Percentiles rank a stretch among this genome's conserved stretches.
Conservation (phyloP, 2,797 vertebrate genomes). For the Sciurus carolinensis region DNA sequence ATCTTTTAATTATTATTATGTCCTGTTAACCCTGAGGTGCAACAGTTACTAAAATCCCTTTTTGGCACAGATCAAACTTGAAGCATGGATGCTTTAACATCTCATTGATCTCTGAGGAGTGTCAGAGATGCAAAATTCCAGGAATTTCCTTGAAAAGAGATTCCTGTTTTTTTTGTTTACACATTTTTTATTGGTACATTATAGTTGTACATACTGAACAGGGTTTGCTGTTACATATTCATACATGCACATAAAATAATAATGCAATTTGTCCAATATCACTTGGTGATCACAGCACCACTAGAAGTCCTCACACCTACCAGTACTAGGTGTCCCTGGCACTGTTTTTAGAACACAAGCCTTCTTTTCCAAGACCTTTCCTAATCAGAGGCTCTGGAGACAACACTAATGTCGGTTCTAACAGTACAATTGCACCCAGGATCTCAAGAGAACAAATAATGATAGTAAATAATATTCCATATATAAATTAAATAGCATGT, state of each 20-base stretch:
- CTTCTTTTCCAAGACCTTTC: slow-evolving; percentile 18
- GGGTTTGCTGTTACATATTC: too few relatives aligned
- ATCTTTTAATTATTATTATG: not conserved
- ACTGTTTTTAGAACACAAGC: slow-evolving; percentile 52
- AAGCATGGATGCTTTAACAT: not conserved
- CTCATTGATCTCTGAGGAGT: not conserved
- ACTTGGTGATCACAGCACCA: not conserved
- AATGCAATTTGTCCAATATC: too few relatives aligned
- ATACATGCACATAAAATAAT: too few relatives aligned
- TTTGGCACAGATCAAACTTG: slow-evolving; percentile 17
- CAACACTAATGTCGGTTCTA: not conserved
- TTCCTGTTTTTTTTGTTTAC: slow-evolving; percentile 30
- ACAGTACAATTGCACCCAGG: not conserved
- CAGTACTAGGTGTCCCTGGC: not conserved
- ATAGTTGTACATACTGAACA: too few relatives aligned
- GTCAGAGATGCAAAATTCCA: not conserved
- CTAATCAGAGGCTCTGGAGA: slow-evolving; percentile 34
- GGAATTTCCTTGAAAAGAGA: not conserved
- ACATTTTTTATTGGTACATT: too few relatives aligned
- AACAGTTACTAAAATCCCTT: not conserved
- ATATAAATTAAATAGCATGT: slow-evolving; percentile 57
- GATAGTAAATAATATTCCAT: slow-evolving; percentile 29
- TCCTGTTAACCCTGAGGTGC: not conserved
- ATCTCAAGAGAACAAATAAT: slow-evolving; percentile 11
- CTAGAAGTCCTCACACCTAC: not conserved